Evolutionary conservation across 1,140 invertebrate genomes (phyloP).

Genomic region (Physella acuta): DNA sequence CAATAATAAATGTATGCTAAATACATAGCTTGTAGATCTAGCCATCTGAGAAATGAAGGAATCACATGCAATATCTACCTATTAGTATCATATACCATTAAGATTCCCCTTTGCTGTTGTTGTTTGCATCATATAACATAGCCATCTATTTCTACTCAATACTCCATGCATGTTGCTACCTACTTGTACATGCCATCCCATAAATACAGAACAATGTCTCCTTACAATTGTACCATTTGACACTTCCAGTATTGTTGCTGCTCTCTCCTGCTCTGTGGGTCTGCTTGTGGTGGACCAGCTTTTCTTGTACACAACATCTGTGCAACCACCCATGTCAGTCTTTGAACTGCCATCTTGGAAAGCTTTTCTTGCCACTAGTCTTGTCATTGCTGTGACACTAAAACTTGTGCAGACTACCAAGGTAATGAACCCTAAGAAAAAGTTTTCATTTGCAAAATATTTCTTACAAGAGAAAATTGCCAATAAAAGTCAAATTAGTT

Average conservation of each 20-base stretch:
- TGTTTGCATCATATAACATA: too few relatives aligned
- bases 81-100: too few relatives aligned
- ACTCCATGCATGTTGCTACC: too few relatives aligned
- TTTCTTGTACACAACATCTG: neutral
- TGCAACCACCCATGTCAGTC: neutral
- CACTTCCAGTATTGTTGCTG: slow-evolving; percentile 17
- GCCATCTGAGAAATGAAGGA: too few relatives aligned
- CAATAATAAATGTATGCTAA: too few relatives aligned
- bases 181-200: too few relatives aligned
- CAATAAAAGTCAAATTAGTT: too few relatives aligned
- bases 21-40: too few relatives aligned
- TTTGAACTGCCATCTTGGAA: slow-evolving; percentile 21
- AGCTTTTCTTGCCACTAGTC: slow-evolving; percentile 7
- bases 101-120: too few relatives aligned
- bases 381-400: slow-evolving; percentile 6
- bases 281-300: neutral
- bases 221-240: neutral
- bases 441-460: neutral
- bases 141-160: too few relatives aligned
- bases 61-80: too few relatives aligned
- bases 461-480: neutral
- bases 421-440: slow-evolving; percentile 5
- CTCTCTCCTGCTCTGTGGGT: neutral
- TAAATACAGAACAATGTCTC: too few relatives aligned
- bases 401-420: slow-evolving; percentile 11